Percentiles rank a stretch among this genome's conserved stretches.
Evolutionary conservation across 2,888 invertebrate genomes (phyloP).

Genomic region (Drosophila suboccidentalis): DNA sequence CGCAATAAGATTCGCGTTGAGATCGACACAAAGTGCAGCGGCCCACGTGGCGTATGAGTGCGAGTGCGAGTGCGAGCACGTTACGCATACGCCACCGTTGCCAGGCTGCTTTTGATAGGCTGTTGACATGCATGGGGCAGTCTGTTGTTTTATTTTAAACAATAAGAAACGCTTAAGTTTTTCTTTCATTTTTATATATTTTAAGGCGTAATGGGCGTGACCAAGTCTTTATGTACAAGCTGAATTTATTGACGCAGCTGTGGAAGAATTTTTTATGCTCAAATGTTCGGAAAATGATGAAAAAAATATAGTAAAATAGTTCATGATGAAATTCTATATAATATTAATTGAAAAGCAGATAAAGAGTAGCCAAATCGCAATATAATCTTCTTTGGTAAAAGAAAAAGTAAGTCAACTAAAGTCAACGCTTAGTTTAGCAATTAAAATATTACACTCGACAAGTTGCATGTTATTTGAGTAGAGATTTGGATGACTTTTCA

Average conservation of each 20-base stretch:
- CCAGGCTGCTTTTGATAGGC: constrained; percentile 47
- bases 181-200: not conserved
- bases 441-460: constrained; percentile 41
- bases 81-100: constrained; percentile 61
- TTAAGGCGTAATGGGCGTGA: constrained; percentile 18
- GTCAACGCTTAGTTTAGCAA: constrained; percentile 22
- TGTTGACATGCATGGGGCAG: constrained; percentile 41
- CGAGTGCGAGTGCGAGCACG: constrained; percentile 9
- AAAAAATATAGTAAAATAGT: not conserved
- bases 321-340: no score
- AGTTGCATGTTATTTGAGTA: not conserved
- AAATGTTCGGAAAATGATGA: not conserved
- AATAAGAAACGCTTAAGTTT: constrained; percentile 17
- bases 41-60: constrained; percentile 49
- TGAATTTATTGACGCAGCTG: not conserved
- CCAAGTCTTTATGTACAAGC: not conserved
- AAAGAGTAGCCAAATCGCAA: no score
- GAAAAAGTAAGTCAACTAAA: not conserved
- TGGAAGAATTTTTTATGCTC: not conserved
- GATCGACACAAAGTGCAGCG: constrained; percentile 39
- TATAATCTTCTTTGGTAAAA: no score
- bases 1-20: constrained; percentile 28
- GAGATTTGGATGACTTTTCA: constrained; percentile 1
- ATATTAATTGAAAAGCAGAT: no score
- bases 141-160: constrained; percentile 14